These are phyloP conservation scores for Centropus bengalensis DNA, from an alignment of 2,113 vertebrate genomes.

Conservation along the genomic window DNA sequence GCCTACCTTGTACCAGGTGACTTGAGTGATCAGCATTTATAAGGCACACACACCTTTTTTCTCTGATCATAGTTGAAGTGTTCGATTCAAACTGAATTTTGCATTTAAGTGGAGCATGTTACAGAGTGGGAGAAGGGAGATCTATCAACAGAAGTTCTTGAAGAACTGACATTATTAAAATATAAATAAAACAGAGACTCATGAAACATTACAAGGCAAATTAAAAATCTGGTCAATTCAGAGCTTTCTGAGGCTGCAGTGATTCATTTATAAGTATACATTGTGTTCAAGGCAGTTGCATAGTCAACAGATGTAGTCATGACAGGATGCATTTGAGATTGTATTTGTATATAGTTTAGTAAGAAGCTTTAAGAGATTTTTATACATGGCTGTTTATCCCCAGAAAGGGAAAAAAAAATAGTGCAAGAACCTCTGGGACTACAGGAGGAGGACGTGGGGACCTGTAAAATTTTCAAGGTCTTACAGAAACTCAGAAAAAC, in stretches of 20 bases:
- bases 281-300: background rate
- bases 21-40: background rate
- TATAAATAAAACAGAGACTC: background rate
- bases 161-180: background rate
- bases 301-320: background rate
- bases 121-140: background rate
- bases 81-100: background rate
- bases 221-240: background rate
- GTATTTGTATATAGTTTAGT: background rate
- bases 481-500: background rate
- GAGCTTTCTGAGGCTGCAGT: background rate
- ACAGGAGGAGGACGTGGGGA: background rate
- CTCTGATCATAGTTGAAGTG: background rate
- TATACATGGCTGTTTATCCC: background rate
- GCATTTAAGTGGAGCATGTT: background rate
- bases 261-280: rapidly evolving
- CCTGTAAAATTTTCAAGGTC: background rate
- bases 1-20: background rate
- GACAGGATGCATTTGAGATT: background rate
- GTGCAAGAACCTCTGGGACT: background rate
- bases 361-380: background rate
- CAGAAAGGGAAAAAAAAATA: background rate
- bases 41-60: background rate
- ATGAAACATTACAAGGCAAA: background rate
- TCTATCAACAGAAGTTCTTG: background rate